Base-by-base conservation (phyloP, 2,797 vertebrate species). In the Sebastes jordani region DNA sequence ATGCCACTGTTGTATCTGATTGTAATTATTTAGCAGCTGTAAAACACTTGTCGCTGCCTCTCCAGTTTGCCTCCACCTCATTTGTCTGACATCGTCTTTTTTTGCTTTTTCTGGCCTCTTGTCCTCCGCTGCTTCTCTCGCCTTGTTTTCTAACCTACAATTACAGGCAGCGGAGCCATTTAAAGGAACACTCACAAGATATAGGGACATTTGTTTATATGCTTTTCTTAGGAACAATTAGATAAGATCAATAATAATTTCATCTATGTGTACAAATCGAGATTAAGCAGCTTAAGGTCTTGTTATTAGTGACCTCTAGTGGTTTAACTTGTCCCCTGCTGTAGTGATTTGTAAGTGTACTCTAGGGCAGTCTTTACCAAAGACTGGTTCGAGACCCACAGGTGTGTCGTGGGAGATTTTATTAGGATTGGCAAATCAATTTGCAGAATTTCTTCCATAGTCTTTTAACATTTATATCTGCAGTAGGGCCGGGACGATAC, bases 21-120 rank as follows among this genome's bases (percentile, higher is more conserved):
- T 84, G 80, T 87, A 89, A 91, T 94, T 91, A 91, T 92, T 88
- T 80, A 90, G 84, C 84, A 68, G 82, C 80, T 91, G 83, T 90
- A 84, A 90, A 89, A 88, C 89, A 87, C 88, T 78, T 79, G 86
- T 89, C 60, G 58, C 85, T 42, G 60, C 85, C 81, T 75, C 74
- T 91, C 58, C 78, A 61, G 56, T 85, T 89, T 66, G 65, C 80
- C 71, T 77, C 23, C 67, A 25, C 76, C 79, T 92, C 84, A 42
- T 85, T 83, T 88, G 67, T 85, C 73, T 84, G 60, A 7, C 22
- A 5, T 62, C 32, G 2, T 32, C 16, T 62, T 27, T 71, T 68
- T 59, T 36, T 29, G 16, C 46, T 25, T 66, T 69, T 36, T 4
- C n/a, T 61, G n/a, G 23, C 65, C 71, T 65, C n/a, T 46, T 3